These are phyloP conservation scores for Leucophenga maculata DNA, from an alignment of 2,888 invertebrate genomes.

Conservation along the genomic window DNA sequence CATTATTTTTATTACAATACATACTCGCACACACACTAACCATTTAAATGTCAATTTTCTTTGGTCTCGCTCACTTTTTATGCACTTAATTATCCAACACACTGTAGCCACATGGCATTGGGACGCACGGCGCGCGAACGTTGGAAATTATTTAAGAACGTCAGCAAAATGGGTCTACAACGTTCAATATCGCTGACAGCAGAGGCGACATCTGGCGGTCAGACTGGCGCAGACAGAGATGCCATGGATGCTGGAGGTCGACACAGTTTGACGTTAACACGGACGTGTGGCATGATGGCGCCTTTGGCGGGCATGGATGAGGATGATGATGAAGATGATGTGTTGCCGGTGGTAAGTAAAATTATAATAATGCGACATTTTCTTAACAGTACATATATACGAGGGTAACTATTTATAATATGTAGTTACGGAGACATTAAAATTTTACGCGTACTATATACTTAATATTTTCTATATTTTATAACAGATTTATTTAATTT, in stretches of 20 bases:
- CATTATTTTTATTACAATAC: background rate
- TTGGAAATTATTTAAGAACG: conserved; percentile 71
- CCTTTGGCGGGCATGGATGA: conserved; percentile 34
- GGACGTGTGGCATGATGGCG: conserved; percentile 15
- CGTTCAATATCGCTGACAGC: conserved; percentile 57
- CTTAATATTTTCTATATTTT: background rate
- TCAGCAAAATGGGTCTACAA: conserved; percentile 70
- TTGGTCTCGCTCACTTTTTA: background rate
- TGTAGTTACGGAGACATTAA: no score
- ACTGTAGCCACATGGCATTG: conserved; percentile 31
- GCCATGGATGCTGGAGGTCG: conserved; percentile 38
- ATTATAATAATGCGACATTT: no score
- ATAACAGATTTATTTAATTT: background rate
- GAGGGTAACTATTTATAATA: no score
- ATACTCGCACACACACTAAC: background rate
- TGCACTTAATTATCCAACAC: background rate
- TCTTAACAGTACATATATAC: no score
- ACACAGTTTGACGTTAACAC: conserved; percentile 12
- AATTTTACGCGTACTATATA: background rate
- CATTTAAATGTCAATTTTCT: conserved; percentile 10
- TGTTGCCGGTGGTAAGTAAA: conserved; percentile 52
- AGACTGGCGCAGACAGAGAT: conserved; percentile 37
- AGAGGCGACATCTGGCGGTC: conserved; percentile 35
- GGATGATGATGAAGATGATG: conserved; percentile 55
- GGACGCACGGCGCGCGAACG: conserved; percentile 74